phyloP scores from a whole-genome alignment of 2,888 invertebrate genomes.

The Ashinkailepas kermadecensis region DNA sequence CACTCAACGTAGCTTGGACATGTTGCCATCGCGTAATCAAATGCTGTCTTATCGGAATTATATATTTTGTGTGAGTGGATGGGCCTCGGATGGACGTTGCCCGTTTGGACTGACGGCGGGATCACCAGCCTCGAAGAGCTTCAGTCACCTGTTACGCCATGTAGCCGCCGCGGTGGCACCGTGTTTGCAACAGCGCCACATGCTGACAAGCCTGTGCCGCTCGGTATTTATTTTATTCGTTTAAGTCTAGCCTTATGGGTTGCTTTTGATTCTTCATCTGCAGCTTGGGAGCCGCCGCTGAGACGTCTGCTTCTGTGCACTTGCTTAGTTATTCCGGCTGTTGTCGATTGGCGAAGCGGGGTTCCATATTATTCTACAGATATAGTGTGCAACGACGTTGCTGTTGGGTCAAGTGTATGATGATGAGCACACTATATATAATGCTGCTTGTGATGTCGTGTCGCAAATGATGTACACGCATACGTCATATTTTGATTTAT shows the following conservation, averaged over 20 bases:
- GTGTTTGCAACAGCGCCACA: neutral
- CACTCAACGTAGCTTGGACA: no score
- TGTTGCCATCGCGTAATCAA: no score
- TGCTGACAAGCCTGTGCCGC: neutral
- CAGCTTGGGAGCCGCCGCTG: neutral
- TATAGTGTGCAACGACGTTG: neutral
- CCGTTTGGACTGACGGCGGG: no score
- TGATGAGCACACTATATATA: neutral
- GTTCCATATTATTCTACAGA: neutral
- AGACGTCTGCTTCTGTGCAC: neutral
- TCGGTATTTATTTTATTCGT: neutral
- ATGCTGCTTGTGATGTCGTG: neutral
- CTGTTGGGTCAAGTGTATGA: neutral
- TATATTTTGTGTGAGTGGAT: no score
- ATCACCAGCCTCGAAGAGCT: neutral
- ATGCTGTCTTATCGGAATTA: no score
- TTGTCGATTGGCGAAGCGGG: neutral
- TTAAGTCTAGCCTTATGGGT: neutral
- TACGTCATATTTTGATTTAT: neutral
- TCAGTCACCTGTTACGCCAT: neutral
- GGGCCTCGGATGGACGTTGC: no score
- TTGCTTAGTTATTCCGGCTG: neutral
- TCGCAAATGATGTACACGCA: neutral
- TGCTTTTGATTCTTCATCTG: neutral
- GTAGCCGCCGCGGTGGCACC: no score